Percentiles rank a stretch among this genome's conserved stretches.
Evolutionary conservation across 2,113 vertebrate genomes (phyloP).

Genomic region (Cyprinodon brontotheroides): DNA sequence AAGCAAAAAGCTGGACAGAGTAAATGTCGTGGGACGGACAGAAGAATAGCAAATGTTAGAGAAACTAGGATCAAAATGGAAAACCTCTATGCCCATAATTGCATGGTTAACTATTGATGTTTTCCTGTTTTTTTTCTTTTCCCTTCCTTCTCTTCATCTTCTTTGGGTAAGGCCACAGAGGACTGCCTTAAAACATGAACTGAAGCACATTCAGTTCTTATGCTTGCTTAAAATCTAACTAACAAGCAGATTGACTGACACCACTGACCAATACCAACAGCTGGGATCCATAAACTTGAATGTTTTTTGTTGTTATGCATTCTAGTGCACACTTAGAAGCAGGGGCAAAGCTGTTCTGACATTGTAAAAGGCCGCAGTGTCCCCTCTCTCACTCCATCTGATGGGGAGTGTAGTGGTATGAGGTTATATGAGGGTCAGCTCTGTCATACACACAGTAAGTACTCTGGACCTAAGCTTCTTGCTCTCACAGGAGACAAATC

Average conservation of each 20-base stretch:
- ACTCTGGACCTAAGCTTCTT: not conserved
- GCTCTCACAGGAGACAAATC: not conserved
- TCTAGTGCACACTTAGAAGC: slow-evolving; percentile 18
- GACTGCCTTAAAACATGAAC: not conserved
- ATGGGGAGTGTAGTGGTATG: not conserved
- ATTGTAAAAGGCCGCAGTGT: slow-evolving; percentile 10
- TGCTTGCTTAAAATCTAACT: not conserved
- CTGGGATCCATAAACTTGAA: slow-evolving; percentile 8
- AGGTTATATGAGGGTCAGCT: slow-evolving; percentile 40
- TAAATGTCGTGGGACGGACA: slow-evolving; percentile 12
- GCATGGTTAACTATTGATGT: slow-evolving; percentile 1
- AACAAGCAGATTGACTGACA: slow-evolving; percentile 15
- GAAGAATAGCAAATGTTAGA: slow-evolving; percentile 15
- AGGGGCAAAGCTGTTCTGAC: slow-evolving; percentile 31
- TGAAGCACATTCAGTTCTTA: no score
- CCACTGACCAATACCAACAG: slow-evolving; percentile 17
- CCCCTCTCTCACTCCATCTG: slow-evolving; percentile 3
- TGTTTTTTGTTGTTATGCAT: slow-evolving; percentile 6
- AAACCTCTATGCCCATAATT: not conserved
- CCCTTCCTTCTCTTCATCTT: not conserved
- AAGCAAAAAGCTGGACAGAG: slow-evolving; percentile 47
- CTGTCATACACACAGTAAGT: slow-evolving; percentile 33
- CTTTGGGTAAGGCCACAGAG: slow-evolving; percentile 4
- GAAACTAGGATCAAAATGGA: slow-evolving; percentile 19
- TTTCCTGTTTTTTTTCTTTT: slow-evolving; percentile 3